phyloP scores from a whole-genome alignment of 2,113 vertebrate genomes.

The Sarotherodon lohbergeri region DNA sequence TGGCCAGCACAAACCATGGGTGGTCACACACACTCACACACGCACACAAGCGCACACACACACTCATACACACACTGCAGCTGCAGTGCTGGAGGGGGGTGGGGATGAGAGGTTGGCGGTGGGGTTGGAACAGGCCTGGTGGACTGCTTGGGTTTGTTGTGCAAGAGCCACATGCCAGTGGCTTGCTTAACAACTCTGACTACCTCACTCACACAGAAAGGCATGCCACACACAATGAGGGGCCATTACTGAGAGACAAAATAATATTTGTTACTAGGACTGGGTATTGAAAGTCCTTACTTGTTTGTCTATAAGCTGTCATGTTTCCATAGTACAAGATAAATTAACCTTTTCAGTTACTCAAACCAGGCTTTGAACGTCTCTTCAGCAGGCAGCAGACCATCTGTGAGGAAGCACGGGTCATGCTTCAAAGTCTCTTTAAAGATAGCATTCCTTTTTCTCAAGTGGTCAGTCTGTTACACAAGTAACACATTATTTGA shows the following conservation, averaged over 20 bases:
- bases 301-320: not conserved
- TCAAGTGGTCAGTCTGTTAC: not conserved
- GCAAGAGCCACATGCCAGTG: slow-evolving; percentile 21
- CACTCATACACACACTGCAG: slow-evolving; percentile 19
- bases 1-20: slow-evolving; percentile 61
- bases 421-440: not conserved
- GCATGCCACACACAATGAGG: not conserved
- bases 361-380: not conserved
- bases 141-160: slow-evolving; percentile 38
- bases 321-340: not conserved
- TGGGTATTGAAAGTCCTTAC: not conserved
- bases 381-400: not conserved
- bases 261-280: not conserved
- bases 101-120: slow-evolving; percentile 1
- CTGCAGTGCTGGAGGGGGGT: slow-evolving; percentile 24
- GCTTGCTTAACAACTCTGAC: slow-evolving; percentile 13
- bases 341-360: not conserved
- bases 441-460: not conserved
- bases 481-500: not conserved
- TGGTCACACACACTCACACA: slow-evolving; percentile 51
- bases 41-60: not conserved
- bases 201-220: not conserved
- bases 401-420: not conserved
- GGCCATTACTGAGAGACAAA: not conserved
- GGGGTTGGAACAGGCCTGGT: slow-evolving; percentile 12